Percentiles rank a stretch among this genome's conserved stretches.
Conservation (phyloP, 2,888 invertebrate species). For the Caenorhabditis zanzibari region DNA sequence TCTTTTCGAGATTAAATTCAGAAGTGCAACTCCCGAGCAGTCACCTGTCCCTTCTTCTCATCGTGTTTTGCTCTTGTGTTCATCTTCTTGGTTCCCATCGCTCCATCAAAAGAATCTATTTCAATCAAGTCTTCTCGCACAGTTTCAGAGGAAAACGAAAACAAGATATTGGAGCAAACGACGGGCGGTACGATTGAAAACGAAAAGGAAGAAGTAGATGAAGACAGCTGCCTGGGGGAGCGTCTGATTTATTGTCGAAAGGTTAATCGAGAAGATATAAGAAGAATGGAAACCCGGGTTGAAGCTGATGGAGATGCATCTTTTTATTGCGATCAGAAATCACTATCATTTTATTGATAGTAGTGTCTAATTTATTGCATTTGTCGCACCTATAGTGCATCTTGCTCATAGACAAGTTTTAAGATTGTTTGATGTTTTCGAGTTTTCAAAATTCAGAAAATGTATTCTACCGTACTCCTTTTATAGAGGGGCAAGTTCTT, state of each 20-base stretch:
- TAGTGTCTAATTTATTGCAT: neutral
- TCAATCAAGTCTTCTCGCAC: slow-evolving; percentile 35
- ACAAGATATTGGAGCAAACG: slow-evolving; percentile 18
- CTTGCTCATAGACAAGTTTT: too few relatives aligned
- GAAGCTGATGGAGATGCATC: neutral
- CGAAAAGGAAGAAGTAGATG: neutral
- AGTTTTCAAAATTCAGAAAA: too few relatives aligned
- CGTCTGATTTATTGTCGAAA: slow-evolving; percentile 58
- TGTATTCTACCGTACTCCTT: too few relatives aligned
- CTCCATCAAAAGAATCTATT: slow-evolving; percentile 35
- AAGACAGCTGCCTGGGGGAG: slow-evolving; percentile 48
- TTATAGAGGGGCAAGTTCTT: too few relatives aligned
- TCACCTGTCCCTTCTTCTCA: slow-evolving; percentile 30
- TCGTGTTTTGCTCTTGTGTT: slow-evolving; percentile 5
- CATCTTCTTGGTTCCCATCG: neutral
- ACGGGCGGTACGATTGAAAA: slow-evolving; percentile 21
- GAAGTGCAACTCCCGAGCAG: neutral
- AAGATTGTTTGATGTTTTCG: too few relatives aligned
- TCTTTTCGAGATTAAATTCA: neutral
- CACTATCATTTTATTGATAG: neutral
- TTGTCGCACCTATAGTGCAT: neutral
- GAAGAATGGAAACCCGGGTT: neutral
- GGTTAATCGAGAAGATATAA: slow-evolving; percentile 51
- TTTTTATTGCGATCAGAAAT: slow-evolving; percentile 55
- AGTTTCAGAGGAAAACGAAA: slow-evolving; percentile 52